A percentile compares a stretch with the other conserved stretches of the same genome.
Conservation (phyloP, 2,888 invertebrate genomes). For the Drosophila mimetica region DNA sequence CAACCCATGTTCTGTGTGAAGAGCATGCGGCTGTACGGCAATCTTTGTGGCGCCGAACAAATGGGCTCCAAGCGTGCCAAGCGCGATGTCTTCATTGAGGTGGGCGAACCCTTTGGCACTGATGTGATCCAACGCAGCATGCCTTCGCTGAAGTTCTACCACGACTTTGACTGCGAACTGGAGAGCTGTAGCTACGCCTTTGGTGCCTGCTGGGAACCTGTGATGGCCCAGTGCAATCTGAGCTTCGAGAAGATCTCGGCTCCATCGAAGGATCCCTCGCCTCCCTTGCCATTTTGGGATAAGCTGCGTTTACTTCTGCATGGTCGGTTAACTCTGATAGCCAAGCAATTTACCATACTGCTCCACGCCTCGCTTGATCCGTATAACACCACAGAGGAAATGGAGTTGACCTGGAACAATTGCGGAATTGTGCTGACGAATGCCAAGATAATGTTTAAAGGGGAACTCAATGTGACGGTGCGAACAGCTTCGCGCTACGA, state of each 20-base stretch:
- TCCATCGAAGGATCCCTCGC: conserved; percentile 96
- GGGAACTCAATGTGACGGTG: conserved; percentile 95
- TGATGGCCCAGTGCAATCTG: conserved; percentile 85
- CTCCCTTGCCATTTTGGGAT: conserved; percentile 98
- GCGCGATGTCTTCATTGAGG: conserved; percentile 86
- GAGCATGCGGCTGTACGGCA: conserved; percentile 94
- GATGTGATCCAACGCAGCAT: conserved; percentile 94
- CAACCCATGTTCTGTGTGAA: conserved; percentile 95
- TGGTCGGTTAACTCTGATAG: conserved; percentile 95
- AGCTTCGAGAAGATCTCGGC: conserved; percentile 94
- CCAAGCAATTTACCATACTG: conserved; percentile 94
- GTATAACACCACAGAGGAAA: conserved; percentile 99
- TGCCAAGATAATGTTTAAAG: conserved; percentile 95
- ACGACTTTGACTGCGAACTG: conserved; percentile 97
- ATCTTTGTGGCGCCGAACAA: conserved; percentile 95
- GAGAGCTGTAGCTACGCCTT: conserved; percentile 96
- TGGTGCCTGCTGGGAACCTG: conserved; percentile 99
- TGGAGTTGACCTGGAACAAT: conserved; percentile 98
- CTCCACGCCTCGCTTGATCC: conserved; percentile 98
- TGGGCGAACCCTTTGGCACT: conserved; percentile 93
- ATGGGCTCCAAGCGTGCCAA: conserved; percentile 88
- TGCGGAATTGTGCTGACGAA: conserved; percentile 98
- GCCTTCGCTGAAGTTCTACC: conserved; percentile 98
- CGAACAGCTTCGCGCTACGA: conserved; percentile 99
- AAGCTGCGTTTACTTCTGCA: conserved; percentile 96